phyloP scores from a whole-genome alignment of 2,113 vertebrate species.

The Lasiurus borealis region DNA sequence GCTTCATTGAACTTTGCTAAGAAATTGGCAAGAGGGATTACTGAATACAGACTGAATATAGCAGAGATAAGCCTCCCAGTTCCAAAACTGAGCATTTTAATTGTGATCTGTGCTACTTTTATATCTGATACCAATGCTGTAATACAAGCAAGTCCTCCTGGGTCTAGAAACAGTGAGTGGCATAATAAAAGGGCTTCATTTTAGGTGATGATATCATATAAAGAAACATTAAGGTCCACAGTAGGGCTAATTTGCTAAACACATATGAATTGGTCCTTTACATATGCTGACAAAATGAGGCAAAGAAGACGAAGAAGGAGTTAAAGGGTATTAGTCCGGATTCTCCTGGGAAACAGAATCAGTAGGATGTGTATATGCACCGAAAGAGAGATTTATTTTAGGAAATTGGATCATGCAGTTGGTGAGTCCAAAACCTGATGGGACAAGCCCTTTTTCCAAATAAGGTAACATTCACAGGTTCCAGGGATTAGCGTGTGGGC shows the following conservation, averaged over 20 bases:
- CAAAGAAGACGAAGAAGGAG: background rate
- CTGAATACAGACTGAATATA: background rate
- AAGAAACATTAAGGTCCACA: background rate
- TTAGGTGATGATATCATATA: background rate
- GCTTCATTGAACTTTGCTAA: background rate
- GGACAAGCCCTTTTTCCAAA: background rate
- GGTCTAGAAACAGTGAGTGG: background rate
- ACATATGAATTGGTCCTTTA: background rate
- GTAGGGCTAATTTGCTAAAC: background rate
- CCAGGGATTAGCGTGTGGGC: background rate
- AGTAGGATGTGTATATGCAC: background rate
- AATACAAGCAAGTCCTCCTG: background rate
- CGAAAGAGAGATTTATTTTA: background rate
- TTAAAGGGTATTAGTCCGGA: background rate
- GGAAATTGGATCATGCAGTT: background rate
- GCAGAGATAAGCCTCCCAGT: background rate
- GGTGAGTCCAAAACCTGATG: background rate
- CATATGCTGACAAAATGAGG: background rate
- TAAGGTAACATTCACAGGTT: background rate
- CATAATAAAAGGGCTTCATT: background rate
- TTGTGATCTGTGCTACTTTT: background rate
- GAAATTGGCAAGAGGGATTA: background rate
- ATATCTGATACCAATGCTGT: background rate
- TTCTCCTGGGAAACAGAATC: background rate
- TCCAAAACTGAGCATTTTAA: background rate